Evolutionary conservation across 2,797 vertebrate genomes (phyloP).

Genomic region (Xenopus petersii): DNA sequence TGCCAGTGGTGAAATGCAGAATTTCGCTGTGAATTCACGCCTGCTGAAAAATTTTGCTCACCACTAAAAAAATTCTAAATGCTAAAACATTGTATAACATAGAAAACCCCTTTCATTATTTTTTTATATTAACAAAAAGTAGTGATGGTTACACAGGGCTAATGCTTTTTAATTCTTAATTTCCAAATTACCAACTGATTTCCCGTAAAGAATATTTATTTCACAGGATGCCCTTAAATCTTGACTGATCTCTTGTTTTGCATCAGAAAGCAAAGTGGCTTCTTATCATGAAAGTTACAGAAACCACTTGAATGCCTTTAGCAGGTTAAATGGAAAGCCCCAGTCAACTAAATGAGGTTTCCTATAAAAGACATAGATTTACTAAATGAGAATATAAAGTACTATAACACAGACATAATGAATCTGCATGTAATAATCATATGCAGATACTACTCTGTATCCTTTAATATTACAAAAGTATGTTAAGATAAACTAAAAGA

Average conservation of each 20-base stretch:
- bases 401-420: background rate
- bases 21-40: too few relatives aligned
- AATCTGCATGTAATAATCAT: background rate
- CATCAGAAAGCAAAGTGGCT: background rate
- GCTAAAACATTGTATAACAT: too few relatives aligned
- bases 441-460: too few relatives aligned
- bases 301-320: background rate
- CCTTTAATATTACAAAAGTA: too few relatives aligned
- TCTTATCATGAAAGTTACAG: conserved; percentile 1
- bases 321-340: conserved; percentile 2
- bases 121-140: too few relatives aligned
- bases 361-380: background rate
- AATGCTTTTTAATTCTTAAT: too few relatives aligned
- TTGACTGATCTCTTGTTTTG: background rate
- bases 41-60: too few relatives aligned
- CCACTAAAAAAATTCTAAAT: too few relatives aligned
- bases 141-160: too few relatives aligned
- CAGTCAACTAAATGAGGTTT: background rate
- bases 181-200: background rate
- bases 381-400: background rate
- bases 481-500: too few relatives aligned
- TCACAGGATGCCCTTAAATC: background rate
- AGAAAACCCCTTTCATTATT: too few relatives aligned
- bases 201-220: background rate
- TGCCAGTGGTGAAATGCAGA: too few relatives aligned